Percentiles rank a stretch among this genome's conserved stretches.
These are phyloP conservation scores for Paedocypris micromegethes DNA, from an alignment of 2,797 vertebrate genomes.

Conservation along the genomic window DNA sequence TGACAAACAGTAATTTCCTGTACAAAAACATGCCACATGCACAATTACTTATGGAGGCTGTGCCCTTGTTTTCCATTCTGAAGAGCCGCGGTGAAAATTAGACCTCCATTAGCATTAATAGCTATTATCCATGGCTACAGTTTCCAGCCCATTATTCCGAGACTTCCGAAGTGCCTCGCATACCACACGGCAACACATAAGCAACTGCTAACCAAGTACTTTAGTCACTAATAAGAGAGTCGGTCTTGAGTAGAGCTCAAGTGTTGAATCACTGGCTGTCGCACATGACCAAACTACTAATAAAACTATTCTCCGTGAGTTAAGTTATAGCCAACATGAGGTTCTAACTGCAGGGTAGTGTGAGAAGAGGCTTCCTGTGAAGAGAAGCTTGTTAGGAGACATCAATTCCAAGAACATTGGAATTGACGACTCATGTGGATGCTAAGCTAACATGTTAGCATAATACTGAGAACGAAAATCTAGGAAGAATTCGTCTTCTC, in stretches of 20 bases:
- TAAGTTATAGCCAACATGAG: no score
- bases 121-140: constrained; percentile 43
- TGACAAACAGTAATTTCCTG: constrained; percentile 52
- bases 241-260: not conserved
- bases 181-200: constrained; percentile 45
- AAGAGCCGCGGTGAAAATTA: constrained; percentile 48
- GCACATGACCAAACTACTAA: constrained; percentile 23
- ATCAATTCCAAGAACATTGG: no score
- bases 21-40: constrained; percentile 51
- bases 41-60: constrained; percentile 52
- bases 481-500: no score
- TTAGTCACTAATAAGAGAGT: constrained; percentile 42
- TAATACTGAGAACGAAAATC: no score
- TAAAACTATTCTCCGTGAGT: not conserved
- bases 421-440: no score
- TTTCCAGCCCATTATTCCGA: constrained; percentile 42
- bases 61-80: constrained; percentile 32
- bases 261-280: constrained; percentile 28
- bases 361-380: no score
- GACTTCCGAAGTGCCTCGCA: constrained; percentile 33
- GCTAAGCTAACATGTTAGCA: no score
- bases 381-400: no score
- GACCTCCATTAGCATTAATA: constrained; percentile 50
- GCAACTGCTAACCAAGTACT: constrained; percentile 38
- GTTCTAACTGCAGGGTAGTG: no score